Base-by-base conservation (phyloP, 2,797 vertebrate genomes). In the Aeoliscus strigatus region DNA sequence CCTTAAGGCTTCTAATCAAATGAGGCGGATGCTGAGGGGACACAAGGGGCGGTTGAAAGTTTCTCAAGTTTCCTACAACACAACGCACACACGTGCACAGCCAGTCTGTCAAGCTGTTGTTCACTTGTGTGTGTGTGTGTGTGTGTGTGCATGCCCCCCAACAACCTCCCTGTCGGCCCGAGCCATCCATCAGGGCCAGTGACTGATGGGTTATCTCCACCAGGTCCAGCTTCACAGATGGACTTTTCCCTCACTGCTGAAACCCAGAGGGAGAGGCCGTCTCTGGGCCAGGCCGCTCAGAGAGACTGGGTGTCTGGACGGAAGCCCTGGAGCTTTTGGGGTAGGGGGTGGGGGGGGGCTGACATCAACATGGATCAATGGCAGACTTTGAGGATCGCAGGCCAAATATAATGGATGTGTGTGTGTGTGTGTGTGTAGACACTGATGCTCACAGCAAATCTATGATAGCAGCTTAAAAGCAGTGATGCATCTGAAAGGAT, bases 1-100 rank as follows among this genome's bases (percentile, higher is more conserved):
- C 75, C 77, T 73, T 54, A 55, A 79, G 77, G 79, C 77, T 50
- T 59, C 77, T 81, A 79, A 84, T 88, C 83, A 83, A 80, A 82
- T 72, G 73, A 77, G 66, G 57, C 43, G 30, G 57, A 66, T 40
- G 14, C 71, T 56, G 55, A 75, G 39, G 57, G 73, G 68, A 73
- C 61, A 66, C 46, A 25, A 60, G 65, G 74, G 55, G 48, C 76
- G 70, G 63, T 74, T 60, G 60, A 66, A 76, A 82, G 79, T 83
- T 83, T 81, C 77, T 84, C 77, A 80, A 79, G 64, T 84, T 81
- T 75, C 81, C 23, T n/a, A 17, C 42, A 48, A 42, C 35, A 36
- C 14, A 30, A 25, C 13, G 4, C 39, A 42, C 14, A 46, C 33
- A 3, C 51, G 31, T 35, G 27, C 43, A 48, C 10, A 38, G 31